Base-by-base conservation (phyloP, 2,797 vertebrate genomes). In the Smutsia temminckii region DNA sequence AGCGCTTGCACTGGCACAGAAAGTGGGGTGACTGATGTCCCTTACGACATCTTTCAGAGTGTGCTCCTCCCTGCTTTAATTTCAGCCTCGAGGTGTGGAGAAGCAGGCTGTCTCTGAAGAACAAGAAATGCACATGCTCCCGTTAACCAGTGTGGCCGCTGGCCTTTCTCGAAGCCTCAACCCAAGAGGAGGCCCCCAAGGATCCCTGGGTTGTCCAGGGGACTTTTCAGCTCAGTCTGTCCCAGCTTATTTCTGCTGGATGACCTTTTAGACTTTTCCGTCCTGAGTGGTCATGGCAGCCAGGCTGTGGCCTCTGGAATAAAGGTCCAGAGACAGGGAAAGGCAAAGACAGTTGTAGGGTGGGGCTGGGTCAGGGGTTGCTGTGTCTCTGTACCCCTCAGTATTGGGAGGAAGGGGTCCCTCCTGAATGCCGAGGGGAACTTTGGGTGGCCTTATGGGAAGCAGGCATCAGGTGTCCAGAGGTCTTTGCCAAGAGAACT, bases 81-180 rank as follows among this genome's bases (percentile, higher is more conserved):
- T 89, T 94, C 92, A 87, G 88, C 95, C 90, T 84, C 69, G 20
- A 96, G 95, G 90, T 91, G 79, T 89, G 59, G 93, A 92, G 64
- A 95, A 85, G 37, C 74, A 87, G 64, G n/a, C 51, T 40, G 55
- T 92, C 59, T 37, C n/a, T 0, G 6, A 80, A 72, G 79, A 91
- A 74, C 46, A 72, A 78, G 68, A 83, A 92, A 95, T 89, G 71
- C 46, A 61, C 71, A 88, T 37, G 84, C 40, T 94, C 53, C 85
- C 7, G 7, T 96, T 95, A 93, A n/a, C 69, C 49, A 32, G 59
- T 6, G 83, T 42, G 61, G 23, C 68, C 32, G 7, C 23, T 18
- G 20, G 61, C 37, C 46, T 79, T 93, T 95, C 79, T 74, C 59
- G 86, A 46, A 11, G 12, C 51, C 64, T 68, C 59, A 20, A 32